These are phyloP conservation scores for Bombus breviceps DNA, from an alignment of 1,140 invertebrate species.

Conservation along the genomic window DNA sequence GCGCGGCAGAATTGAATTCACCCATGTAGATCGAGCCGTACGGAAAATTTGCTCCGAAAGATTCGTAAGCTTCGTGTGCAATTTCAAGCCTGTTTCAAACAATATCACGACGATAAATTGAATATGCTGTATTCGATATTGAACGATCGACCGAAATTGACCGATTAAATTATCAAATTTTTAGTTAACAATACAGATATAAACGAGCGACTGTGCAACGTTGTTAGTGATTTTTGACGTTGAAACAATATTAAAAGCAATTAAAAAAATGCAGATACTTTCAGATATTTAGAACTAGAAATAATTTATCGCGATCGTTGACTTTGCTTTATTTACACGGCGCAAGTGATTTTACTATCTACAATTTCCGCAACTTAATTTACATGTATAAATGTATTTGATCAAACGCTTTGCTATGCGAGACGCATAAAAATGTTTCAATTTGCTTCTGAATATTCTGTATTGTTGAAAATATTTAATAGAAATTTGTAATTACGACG, in stretches of 20 bases:
- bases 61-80: neutral
- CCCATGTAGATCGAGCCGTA: neutral
- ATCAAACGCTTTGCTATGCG: too few relatives aligned
- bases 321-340: too few relatives aligned
- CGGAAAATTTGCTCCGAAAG: neutral
- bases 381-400: too few relatives aligned
- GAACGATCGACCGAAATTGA: neutral
- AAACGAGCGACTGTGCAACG: too few relatives aligned
- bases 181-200: too few relatives aligned
- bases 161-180: too few relatives aligned
- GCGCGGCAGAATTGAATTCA: constrained; percentile 1
- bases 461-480: neutral
- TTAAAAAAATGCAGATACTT: too few relatives aligned
- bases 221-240: too few relatives aligned
- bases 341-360: neutral
- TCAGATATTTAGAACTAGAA: too few relatives aligned
- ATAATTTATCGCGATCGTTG: too few relatives aligned
- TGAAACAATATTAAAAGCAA: too few relatives aligned
- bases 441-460: neutral
- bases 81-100: too few relatives aligned
- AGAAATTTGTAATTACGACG: neutral
- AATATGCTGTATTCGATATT: neutral
- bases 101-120: neutral
- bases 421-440: neutral
- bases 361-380: neutral